Base-by-base conservation (phyloP, 2,113 vertebrate genomes). In the Oreochromis aureus region DNA sequence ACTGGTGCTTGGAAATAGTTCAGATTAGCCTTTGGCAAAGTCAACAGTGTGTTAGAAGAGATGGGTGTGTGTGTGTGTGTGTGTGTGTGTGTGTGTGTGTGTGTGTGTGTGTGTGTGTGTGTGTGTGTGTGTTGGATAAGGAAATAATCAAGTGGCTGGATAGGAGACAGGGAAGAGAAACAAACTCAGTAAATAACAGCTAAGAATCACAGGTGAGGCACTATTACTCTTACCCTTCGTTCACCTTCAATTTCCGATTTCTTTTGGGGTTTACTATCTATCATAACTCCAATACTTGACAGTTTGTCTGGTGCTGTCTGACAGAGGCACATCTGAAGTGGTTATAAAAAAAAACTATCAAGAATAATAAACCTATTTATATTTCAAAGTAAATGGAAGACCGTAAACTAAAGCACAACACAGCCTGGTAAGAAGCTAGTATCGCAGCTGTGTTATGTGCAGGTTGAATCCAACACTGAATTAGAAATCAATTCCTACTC, bases 11-110 rank as follows among this genome's bases (percentile, higher is more conserved):
- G 89, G 89, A 84, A 88, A 84, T 73, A 53, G 80, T 61, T 90
- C 90, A 93, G 87, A 94, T 93, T 90, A 95, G 91, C 90, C 85
- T 89, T 89, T 59, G 93, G 88, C 84, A 94, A 91, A 91, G 87
- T 91, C 83, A 93, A 89, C 84, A 81, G 86, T 79, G 73, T 79
- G 63, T 92, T 89, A 85, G 13, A 78, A 80, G 59, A 88, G 88
- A 61, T 81, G 83, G 1, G 30, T 34, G 59, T 34, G 32, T 19
- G 15, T 53, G 13, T 44, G 88, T 36, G 32, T 32, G 32, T 9
- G 16, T 51, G 16, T 8, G 7, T 51, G 16, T 53, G 48, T 19
- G 9, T 7, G 46, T n/a, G n/a, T n/a, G n/a, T n/a, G n/a, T n/a
- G n/a, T n/a, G n/a, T n/a, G 30, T 34, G 59, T 34, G 32, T 19